Conservation (phyloP, 1,140 invertebrate species). For the Drosophila repletoides region DNA sequence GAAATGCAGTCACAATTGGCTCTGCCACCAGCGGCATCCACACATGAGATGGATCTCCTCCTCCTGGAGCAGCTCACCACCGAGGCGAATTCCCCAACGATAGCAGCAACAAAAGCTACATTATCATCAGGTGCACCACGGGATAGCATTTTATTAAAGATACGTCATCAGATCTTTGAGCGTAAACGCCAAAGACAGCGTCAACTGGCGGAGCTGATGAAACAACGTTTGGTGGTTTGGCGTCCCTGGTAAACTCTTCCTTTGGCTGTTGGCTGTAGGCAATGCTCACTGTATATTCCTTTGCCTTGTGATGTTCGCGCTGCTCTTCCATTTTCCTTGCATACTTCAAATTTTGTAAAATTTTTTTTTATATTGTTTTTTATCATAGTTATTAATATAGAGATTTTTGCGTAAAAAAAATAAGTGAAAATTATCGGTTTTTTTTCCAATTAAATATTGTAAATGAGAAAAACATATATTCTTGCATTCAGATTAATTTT, state of each 20-base stretch:
- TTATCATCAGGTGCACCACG: conserved; percentile 29
- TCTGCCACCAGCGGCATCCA: neutral
- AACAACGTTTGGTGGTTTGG: conserved; percentile 67
- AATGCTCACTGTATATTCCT: conserved; percentile 58
- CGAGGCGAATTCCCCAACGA: neutral
- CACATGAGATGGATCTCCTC: conserved; percentile 55
- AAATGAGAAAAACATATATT: neutral
- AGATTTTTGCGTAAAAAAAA: conserved; percentile 20
- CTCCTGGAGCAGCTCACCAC: conserved; percentile 56
- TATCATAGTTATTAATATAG: conserved; percentile 33
- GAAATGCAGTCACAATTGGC: conserved; percentile 5
- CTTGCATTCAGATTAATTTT: too few species aligned
- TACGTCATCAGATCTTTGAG: conserved; percentile 77
- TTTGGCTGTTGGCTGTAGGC: conserved; percentile 11
- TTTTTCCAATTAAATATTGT: neutral
- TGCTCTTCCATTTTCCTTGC: conserved; percentile 57
- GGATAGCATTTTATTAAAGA: conserved; percentile 72
- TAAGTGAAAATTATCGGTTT: neutral
- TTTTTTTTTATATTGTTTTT: conserved; percentile 32
- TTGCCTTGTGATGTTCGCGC: conserved; percentile 52
- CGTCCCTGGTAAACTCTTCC: conserved; percentile 61
- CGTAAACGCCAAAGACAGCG: conserved; percentile 65
- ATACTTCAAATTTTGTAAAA: neutral
- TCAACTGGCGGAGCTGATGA: conserved; percentile 51
- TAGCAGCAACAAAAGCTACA: neutral